Conservation (phyloP, 1,140 invertebrate species). For the Drosophila trapezifrons region DNA sequence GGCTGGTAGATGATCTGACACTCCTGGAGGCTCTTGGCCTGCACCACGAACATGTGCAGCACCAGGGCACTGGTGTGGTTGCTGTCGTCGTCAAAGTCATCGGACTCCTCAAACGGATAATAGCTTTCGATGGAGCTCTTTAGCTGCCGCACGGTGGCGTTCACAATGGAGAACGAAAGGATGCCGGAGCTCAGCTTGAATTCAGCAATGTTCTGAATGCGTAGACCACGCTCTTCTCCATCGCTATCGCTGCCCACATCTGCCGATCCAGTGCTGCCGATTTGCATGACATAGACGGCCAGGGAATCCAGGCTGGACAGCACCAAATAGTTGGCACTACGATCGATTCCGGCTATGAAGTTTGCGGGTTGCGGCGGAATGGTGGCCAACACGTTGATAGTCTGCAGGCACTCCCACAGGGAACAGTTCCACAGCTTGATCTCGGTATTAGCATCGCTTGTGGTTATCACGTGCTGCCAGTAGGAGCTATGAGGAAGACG, state of each 20-base stretch:
- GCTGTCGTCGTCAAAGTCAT: constrained; percentile 84
- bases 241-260: constrained; percentile 43
- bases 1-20: constrained; percentile 92
- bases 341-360: constrained; percentile 92
- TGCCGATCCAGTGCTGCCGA: constrained; percentile 84
- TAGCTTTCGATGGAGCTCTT: constrained; percentile 84
- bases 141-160: constrained; percentile 87
- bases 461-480: constrained; percentile 97
- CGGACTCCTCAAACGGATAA: constrained; percentile 83
- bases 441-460: constrained; percentile 94
- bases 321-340: constrained; percentile 92
- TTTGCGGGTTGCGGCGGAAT: constrained; percentile 65
- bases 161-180: constrained; percentile 93
- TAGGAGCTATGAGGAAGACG: constrained; percentile 52
- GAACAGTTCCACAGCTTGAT: constrained; percentile 98
- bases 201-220: constrained; percentile 89
- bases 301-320: constrained; percentile 92
- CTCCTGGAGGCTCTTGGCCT: constrained; percentile 94
- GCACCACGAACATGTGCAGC: constrained; percentile 92
- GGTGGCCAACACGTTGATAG: constrained; percentile 87
- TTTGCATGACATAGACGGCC: constrained; percentile 91
- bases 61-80: constrained; percentile 84
- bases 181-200: constrained; percentile 93
- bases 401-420: constrained; percentile 96
- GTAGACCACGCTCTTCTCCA: constrained; percentile 35